These are phyloP conservation scores for Siniperca knerii DNA, from an alignment of 2,113 vertebrate genomes.

Conservation along the genomic window DNA sequence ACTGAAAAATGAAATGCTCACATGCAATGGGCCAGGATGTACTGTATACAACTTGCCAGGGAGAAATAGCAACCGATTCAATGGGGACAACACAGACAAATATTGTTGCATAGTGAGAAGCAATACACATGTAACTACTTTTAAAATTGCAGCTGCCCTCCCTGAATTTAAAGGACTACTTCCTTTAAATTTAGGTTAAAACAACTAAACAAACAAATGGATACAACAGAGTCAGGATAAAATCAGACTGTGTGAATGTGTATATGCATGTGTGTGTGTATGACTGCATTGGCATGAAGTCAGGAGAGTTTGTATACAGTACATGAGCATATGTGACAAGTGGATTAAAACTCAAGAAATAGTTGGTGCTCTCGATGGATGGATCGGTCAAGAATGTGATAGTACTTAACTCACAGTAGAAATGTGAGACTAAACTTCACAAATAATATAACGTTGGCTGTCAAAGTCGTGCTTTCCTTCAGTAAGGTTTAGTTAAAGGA, in stretches of 20 bases:
- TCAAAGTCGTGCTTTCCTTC: conserved; percentile 16
- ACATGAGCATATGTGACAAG: not conserved
- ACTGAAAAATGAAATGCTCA: not conserved
- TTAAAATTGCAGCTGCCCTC: not conserved
- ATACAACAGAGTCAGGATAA: not conserved
- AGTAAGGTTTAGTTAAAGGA: not conserved
- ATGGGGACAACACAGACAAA: not conserved
- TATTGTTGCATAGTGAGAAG: not conserved
- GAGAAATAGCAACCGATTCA: not conserved
- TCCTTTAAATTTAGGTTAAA: not conserved
- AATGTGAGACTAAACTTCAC: conserved; percentile 4
- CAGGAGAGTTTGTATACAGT: not conserved
- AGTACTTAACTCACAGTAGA: not conserved
- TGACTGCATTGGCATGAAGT: not conserved
- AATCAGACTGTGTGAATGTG: not conserved
- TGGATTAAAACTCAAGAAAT: not conserved
- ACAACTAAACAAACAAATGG: not conserved
- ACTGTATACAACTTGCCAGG: not conserved
- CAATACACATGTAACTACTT: not conserved
- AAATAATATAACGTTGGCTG: conserved; percentile 1
- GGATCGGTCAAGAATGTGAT: not conserved
- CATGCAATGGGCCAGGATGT: not conserved
- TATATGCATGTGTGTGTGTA: not conserved
- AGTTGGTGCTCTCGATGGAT: not conserved
- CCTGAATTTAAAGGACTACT: not conserved